Evolutionary conservation across 2,888 invertebrate genomes (phyloP), one percentile per base, ranked within the genome.

Genomic region (Epiperipatus broadwayi): DNA sequence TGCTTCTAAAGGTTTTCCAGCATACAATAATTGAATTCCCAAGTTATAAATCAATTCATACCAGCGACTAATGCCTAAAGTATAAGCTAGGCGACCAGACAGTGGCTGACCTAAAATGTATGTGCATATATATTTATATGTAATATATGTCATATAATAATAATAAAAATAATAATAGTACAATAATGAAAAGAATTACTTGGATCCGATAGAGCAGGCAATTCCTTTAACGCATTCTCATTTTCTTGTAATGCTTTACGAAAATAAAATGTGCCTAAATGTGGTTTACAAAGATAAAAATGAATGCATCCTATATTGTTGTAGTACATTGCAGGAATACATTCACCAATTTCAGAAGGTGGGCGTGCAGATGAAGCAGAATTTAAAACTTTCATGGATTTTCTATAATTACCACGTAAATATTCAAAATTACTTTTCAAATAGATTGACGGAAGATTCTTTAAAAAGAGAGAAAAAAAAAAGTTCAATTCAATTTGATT

Each of bases 291-390:
- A 59, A 80, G 35, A 20, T 77, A 73, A 52, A 79, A 71, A 58
- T 83, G 76, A 47, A 80, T 68, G 37, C 78, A 74, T 31, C 77
- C 83, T 53, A 81, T 69, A 52, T 84, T 81, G 53, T 83, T 85
- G 53, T 77, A 75, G 50, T 75, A 72, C 55, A 73, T 62, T 35
- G 72, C 65, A 15, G 66, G 61, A 7, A 71, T 60, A 41, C 67
- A 69, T 56, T 75, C 73, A 2, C 72, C 73, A 44, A 57, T 60
- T 21, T 65, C 65, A 46, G 16, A 18, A 36, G 37, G 21, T 34
- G 34, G 22, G 40, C 28, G 36, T 42, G 15, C 10, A 8, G 12
- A 10, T 16, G 43, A 22, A 12, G 49, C 45, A 41, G 21, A 53
- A 50, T 57, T 51, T 41, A 74, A 57, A 20, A 70, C 59, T 56